Evolutionary conservation across 2,888 invertebrate species (phyloP), one percentile per base, ranked within the genome.

Genomic region (Anoncus sp.): DNA sequence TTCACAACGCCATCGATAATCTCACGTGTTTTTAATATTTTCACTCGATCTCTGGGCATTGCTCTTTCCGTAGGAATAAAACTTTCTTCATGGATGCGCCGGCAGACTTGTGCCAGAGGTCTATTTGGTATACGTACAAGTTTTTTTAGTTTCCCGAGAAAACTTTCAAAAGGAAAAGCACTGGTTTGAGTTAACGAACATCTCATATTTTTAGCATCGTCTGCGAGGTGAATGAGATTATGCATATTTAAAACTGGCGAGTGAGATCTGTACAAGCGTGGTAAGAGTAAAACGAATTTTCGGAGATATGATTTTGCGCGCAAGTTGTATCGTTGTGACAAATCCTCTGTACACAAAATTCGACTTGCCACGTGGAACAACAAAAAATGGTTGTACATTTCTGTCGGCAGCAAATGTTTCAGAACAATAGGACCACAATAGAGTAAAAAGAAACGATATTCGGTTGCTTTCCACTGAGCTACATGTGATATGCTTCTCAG

Each of bases 201-300:
- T 3, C 40, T 18, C 66, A 80, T 65, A 43, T 79, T 63, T 24
- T 60, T 63, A 1, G 47, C 77, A 59, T 83, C 81, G 69, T 83
- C 81, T 22, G 78, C 79, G 14, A 83, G 31, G 22, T 81, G 81
- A 35, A 81, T 60, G 5, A 81, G 65, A 16, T 77, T 76, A 81
- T 90, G 90, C 5, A 89, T 82, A 83, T 90, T 90, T 55, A 85
- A 12, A 14, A 63, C 47, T 14, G 35, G 31, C 35, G 45, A 55
- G n/a, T 60, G 14, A 20, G 14, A 5, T 18, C 55, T 20, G 38
- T 75, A 71, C 16, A 66, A 45, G 3, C 16, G 35, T 10, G 66
- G 22, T 43, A 67, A 45, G 4, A 51, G 22, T 20, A n/a, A 43
- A 18, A 65, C 70, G n/a, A 35, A 67, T 57, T 35, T 70, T 70